Conservation (phyloP, 2,113 vertebrate genomes). For the Odobenus rosmarus region DNA sequence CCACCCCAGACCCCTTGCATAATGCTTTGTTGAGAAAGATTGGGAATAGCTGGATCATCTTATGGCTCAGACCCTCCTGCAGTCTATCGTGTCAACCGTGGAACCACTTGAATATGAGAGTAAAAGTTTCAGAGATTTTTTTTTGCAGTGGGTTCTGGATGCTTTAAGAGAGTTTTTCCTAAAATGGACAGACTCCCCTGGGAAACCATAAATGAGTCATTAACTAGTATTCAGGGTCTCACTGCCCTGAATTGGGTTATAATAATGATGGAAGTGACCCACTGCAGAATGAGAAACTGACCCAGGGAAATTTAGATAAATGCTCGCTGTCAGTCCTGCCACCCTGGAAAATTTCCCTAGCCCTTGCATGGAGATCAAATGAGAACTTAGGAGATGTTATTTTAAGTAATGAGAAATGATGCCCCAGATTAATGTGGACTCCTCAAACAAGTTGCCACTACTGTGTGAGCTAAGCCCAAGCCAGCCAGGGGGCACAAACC, state of each 20-base stretch:
- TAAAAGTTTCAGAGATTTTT: neutral
- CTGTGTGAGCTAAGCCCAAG: neutral
- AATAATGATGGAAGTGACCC: constrained; percentile 44
- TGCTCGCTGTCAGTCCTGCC: constrained; percentile 24
- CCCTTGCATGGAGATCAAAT: neutral
- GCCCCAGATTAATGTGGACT: neutral
- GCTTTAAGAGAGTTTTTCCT: neutral
- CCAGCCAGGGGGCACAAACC: neutral
- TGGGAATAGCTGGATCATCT: neutral
- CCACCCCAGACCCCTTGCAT: neutral
- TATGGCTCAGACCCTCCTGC: neutral
- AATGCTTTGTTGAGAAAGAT: neutral
- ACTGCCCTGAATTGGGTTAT: neutral
- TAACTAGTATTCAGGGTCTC: neutral
- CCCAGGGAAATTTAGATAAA: constrained; percentile 60
- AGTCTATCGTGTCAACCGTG: neutral
- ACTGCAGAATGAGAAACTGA: constrained; percentile 49
- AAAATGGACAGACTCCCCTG: constrained; percentile 9
- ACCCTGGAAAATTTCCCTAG: constrained; percentile 27
- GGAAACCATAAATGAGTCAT: constrained; percentile 40
- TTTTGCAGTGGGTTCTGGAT: neutral
- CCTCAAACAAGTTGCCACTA: neutral
- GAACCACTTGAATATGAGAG: neutral
- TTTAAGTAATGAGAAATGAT: constrained; percentile 5
- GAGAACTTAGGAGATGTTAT: neutral